Base-by-base conservation (phyloP, 2,888 invertebrate species). In the Spialia ferax region DNA sequence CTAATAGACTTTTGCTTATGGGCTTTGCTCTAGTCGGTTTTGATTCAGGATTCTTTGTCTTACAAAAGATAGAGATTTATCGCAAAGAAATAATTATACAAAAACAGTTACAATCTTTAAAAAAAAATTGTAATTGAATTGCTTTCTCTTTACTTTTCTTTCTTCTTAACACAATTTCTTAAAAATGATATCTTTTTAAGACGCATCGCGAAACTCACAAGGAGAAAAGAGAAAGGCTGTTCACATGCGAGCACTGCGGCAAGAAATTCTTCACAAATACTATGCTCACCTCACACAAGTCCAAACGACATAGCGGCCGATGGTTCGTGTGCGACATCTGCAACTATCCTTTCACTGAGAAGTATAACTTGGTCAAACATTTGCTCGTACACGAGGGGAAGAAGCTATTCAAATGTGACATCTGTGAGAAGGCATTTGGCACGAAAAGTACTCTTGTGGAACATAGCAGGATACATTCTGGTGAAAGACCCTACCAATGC, bases 391-490 rank as follows among this genome's bases (percentile, higher is more conserved):
- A 94, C 52, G 89, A 91, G 42, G 92, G 93, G 0, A 86, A 85
- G 63, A 91, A 90, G 63, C 71, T 81, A 3, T 83, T 82, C 62
- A 87, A 88, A 68, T 94, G 94, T 69, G 88, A 90, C 59, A 82
- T 91, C 52, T 94, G 94, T 56, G 74, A 83, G 1, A 93, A 91
- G 71, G 81, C 85, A 1, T 93, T 83, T 66, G 80, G 85, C 0
- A 82, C 86, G 0, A 84, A 80, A 11, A 79, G 85, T 0, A 85
- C 88, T 0, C 74, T 89, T 42, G 76, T 85, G 0, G 89, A 91
- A 66, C 94, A 94, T 70, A 88, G 85, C 60, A 76, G 94, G n/a
- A 82, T 86, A n/a, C 93, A 93, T 71, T 87, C 93, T 0, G 91
- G 93, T 0, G 93, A 93, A 54, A 69, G 88, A 35, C 93, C 93